Base-by-base conservation (phyloP, 1,140 invertebrate species). In the Piezodorus guildinii region DNA sequence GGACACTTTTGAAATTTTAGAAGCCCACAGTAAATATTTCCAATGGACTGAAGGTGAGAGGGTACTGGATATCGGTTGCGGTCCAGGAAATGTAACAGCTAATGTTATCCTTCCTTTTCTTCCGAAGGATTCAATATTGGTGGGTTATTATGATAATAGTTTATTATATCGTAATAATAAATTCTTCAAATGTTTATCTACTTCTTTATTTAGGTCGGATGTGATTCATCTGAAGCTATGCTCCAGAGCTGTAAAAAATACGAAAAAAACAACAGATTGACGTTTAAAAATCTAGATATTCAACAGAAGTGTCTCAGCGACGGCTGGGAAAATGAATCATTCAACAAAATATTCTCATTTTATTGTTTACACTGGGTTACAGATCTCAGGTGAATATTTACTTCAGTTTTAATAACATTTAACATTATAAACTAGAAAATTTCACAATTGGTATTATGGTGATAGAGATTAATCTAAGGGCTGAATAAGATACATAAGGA, bases 341-440 rank as follows among this genome's bases (percentile, higher is more conserved):
- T 86, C 67, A 78, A 86, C 65, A 86, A 89, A 69, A 80, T 82
- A 0, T 82, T 88, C 56, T 91, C 88, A 0, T 90, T 91, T 69
- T 89, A 90, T 70, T 87, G 88, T 66, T 75, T 91, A 0, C 88
- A 91, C 68, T 92, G 88, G 88, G 82, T 90, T 39, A 81, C 82
- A 64, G 80, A 89, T 69, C 82, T 86, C 68, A 79, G 79, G 80
- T 88, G n/a, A n/a, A n/a, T n/a, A n/a, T n/a, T n/a, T n/a, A n/a
- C n/a, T n/a, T n/a, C n/a, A n/a, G n/a, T n/a, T n/a, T n/a, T n/a
- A n/a, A n/a, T n/a, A n/a, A n/a, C n/a, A n/a, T n/a, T n/a, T n/a
- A n/a, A n/a, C n/a, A n/a, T n/a, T n/a, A n/a, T n/a, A n/a, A n/a
- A n/a, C n/a, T n/a, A n/a, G n/a, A n/a, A n/a, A n/a, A n/a, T n/a